Evolutionary conservation across 2,113 vertebrate species (phyloP).

Genomic region (Alligator mississippiensis): DNA sequence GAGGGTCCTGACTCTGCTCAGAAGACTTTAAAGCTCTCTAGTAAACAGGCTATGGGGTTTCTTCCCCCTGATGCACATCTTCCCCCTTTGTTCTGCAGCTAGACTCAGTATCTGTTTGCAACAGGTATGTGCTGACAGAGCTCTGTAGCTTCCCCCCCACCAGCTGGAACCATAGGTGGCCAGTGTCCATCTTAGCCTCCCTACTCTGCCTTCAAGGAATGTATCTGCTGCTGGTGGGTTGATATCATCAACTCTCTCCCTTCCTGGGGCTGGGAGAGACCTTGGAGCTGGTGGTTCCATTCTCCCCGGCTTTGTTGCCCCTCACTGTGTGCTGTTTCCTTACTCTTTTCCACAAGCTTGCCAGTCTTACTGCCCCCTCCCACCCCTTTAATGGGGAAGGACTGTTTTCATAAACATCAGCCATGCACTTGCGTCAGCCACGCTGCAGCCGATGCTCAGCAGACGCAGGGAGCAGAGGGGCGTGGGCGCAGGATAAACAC

Average conservation of each 20-base stretch:
- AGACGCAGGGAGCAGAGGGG: not conserved
- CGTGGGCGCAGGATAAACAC: not conserved
- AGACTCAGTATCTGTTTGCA: not conserved
- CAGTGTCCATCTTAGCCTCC: not conserved
- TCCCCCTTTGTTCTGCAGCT: not conserved
- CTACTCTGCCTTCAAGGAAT: not conserved
- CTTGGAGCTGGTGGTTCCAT: no score
- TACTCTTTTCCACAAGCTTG: no score
- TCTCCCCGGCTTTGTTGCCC: no score
- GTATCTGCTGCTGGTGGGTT: not conserved
- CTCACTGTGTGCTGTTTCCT: no score
- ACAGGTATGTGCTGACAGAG: not conserved
- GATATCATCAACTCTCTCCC: not conserved
- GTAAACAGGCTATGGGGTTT: not conserved
- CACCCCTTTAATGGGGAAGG: not conserved
- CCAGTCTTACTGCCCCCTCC: not conserved
- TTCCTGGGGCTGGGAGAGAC: not conserved
- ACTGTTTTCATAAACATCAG: not conserved
- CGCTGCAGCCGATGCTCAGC: not conserved
- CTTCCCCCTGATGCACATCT: no score
- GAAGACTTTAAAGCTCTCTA: not conserved
- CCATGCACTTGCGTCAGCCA: not conserved
- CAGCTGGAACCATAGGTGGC: not conserved
- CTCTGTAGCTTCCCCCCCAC: rapidly evolving
- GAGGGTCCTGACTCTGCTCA: not conserved